Evolutionary conservation across 2,113 vertebrate species (phyloP).

Genomic region (Marcusenius ussheri): DNA sequence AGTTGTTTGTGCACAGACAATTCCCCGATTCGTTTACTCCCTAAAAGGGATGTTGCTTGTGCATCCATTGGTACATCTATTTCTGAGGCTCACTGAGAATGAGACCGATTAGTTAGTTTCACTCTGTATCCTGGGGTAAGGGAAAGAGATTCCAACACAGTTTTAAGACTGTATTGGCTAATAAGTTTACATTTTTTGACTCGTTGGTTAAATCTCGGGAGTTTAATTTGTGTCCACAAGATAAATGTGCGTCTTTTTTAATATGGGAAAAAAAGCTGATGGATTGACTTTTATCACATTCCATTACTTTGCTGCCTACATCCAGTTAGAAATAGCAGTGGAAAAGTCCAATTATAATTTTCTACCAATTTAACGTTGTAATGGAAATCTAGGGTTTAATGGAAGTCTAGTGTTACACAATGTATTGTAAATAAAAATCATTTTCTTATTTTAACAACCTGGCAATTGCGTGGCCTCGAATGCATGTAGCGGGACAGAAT

Average conservation of each 20-base stretch:
- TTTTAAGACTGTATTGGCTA: constrained; percentile 85
- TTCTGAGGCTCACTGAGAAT: constrained; percentile 36
- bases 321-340: background rate
- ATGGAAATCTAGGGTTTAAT: background rate
- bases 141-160: constrained; percentile 78
- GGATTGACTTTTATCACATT: constrained; percentile 54
- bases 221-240: constrained; percentile 97
- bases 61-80: background rate
- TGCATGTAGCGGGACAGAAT: constrained; percentile 6
- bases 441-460: background rate
- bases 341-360: constrained; percentile 3
- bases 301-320: background rate
- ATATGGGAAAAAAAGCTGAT: constrained; percentile 76
- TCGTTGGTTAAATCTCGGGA: constrained; percentile 90
- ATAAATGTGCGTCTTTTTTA: constrained; percentile 76
- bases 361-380: background rate
- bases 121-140: constrained; percentile 78
- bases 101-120: constrained; percentile 77
- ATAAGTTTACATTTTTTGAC: constrained; percentile 85
- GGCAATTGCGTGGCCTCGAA: background rate
- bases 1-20: background rate
- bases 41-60: background rate
- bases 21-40: background rate
- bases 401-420: background rate
- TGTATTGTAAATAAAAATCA: background rate